phyloP scores from a whole-genome alignment of 1,140 invertebrate genomes.

The Euura saliciscinereae region DNA sequence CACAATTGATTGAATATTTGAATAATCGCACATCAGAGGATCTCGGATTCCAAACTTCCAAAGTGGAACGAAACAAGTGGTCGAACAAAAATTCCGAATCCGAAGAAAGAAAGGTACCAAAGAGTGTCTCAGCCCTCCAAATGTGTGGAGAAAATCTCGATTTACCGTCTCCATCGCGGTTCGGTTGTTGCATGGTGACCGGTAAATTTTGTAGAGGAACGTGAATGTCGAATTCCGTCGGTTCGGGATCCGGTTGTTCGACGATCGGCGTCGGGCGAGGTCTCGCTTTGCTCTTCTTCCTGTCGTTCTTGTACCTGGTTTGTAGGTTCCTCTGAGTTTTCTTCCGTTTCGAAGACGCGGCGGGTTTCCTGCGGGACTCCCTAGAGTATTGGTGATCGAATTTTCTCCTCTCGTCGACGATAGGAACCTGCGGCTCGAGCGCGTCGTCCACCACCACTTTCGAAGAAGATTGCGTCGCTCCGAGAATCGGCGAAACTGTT shows the following conservation, averaged over 20 bases:
- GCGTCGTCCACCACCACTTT: neutral
- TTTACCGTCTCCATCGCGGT: too few species aligned
- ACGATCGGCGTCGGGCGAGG: neutral
- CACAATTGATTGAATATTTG: too few species aligned
- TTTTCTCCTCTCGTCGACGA: neutral
- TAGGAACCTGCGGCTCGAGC: conserved; percentile 8
- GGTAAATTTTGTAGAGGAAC: conserved; percentile 1
- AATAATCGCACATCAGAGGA: too few species aligned
- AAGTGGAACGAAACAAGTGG: too few species aligned
- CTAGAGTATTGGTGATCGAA: conserved; percentile 11
- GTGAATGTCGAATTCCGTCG: neutral
- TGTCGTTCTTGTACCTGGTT: neutral
- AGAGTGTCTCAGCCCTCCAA: too few species aligned
- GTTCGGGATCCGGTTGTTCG: neutral
- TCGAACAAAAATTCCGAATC: too few species aligned
- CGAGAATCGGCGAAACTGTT: neutral
- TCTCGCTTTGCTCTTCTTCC: neutral
- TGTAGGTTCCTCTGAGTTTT: neutral
- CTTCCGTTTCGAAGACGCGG: neutral
- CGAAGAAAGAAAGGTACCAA: too few species aligned
- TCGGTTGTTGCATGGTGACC: too few species aligned
- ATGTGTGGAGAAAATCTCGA: too few species aligned
- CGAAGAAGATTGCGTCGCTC: neutral
- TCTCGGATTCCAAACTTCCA: too few species aligned
- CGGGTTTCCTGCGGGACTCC: neutral